Base-by-base conservation (phyloP, 2,888 invertebrate species). In the Strigamia maritima region DNA sequence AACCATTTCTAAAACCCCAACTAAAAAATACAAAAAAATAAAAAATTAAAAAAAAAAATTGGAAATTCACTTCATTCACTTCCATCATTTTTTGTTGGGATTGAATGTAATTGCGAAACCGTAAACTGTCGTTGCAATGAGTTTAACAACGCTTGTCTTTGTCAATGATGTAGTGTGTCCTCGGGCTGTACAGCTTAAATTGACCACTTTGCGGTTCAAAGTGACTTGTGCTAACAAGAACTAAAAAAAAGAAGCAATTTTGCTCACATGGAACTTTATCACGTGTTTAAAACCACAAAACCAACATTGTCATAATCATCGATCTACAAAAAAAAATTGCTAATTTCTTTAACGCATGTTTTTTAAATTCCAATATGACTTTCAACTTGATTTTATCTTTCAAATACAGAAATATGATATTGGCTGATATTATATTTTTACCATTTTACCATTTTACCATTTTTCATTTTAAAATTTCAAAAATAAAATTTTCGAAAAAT, bases 131-230 rank as follows among this genome's bases (percentile, higher is more conserved):
- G 44, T 44, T 44, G 54, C 19, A 54, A 54, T 54, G 54, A n/a
- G 54, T 19, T 19, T 54, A 19, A 19, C 54, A 19, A 54, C 54
- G 19, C 54, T 54, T 54, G 54, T 54, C 54, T 19, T 54, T 54
- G 54, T 19, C 54, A 54, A 19, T 54, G 54, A n/a, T 54, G 44
- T 54, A 19, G n/a, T 19, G 22, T 54, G 54, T 54, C 54, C 54
- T 54, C 54, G 19, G 54, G 54, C 54, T 3, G n/a, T 54, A 54
- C 54, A 1, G 54, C 54, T 54, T 54, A 54, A 54, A 54, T 54
- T 54, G 54, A 54, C 54, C 54, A 54, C 54, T 54, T 54, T 54
- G 54, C 54, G 54, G 54, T 54, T 54, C 54, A 19, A 19, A 54
- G 7, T 54, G 54, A 54, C 54, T 54, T 19, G 54, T 54, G 54